phyloP scores from a whole-genome alignment of 2,797 vertebrate species.

The Pangasius sanitwongsei region DNA sequence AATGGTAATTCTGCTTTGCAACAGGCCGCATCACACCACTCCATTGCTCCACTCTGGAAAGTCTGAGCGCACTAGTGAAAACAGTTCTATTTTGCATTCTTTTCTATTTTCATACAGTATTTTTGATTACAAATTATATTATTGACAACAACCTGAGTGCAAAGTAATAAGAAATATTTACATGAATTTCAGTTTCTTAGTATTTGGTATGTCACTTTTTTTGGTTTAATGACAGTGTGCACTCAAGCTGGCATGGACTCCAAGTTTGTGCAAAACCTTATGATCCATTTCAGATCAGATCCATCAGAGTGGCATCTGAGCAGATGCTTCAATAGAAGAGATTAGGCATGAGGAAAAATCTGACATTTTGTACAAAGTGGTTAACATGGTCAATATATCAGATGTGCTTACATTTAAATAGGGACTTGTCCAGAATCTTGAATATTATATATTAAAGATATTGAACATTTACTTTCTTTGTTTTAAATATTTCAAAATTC shows the following conservation, averaged over 20 bases:
- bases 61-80: not conserved
- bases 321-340: not conserved
- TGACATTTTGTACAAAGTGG: not conserved
- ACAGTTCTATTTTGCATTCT: not conserved
- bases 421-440: not conserved
- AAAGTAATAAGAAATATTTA: not conserved
- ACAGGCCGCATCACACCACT: not conserved
- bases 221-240: not conserved
- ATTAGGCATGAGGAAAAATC: not conserved
- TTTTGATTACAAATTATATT: not conserved
- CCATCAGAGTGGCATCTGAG: not conserved
- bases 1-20: not conserved
- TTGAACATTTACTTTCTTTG: no score
- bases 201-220: not conserved
- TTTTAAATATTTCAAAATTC: no score
- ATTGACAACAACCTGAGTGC: not conserved
- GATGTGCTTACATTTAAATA: not conserved
- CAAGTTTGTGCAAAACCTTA: not conserved
- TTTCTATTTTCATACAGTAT: not conserved
- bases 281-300: not conserved
- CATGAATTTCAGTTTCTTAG: no score
- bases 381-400: not conserved
- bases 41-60: not conserved
- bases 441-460: not conserved
- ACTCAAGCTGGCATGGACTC: not conserved